Evolutionary conservation across 1,140 invertebrate genomes (phyloP).

Genomic region (Drosophila ercepeae): DNA sequence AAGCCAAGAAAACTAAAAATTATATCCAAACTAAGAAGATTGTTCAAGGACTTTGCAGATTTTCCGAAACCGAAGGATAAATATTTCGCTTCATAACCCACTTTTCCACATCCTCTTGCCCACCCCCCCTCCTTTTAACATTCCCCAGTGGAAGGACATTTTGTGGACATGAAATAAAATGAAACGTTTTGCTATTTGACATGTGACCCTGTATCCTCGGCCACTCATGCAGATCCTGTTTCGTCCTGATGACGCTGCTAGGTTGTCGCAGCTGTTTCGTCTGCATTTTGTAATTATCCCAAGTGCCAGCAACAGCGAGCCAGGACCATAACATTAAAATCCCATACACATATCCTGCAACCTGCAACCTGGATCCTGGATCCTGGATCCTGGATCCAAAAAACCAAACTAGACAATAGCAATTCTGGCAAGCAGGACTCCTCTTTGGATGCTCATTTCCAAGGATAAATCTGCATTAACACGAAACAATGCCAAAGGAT

Average conservation of each 20-base stretch:
- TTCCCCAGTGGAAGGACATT: constrained; percentile 1
- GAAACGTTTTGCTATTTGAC: constrained; percentile 25
- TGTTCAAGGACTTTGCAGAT: neutral
- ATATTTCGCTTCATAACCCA: too few relatives aligned
- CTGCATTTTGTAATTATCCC: constrained; percentile 58
- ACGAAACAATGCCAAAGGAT: neutral
- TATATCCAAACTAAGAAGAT: too few relatives aligned
- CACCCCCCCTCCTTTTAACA: neutral
- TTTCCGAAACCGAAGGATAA: too few relatives aligned
- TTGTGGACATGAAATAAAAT: constrained; percentile 32
- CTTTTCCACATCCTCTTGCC: too few relatives aligned
- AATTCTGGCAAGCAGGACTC: neutral
- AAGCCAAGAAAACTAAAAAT: too few relatives aligned
- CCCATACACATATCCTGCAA: neutral
- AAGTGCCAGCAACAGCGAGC: constrained; percentile 52
- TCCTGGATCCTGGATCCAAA: neutral
- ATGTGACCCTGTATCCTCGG: constrained; percentile 16
- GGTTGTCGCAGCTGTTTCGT: constrained; percentile 20
- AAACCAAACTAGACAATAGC: neutral
- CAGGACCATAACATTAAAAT: constrained; percentile 30
- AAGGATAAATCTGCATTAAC: neutral
- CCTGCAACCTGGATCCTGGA: neutral
- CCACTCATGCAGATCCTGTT: neutral
- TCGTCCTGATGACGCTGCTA: neutral
- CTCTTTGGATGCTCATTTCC: neutral